A percentile compares a stretch with the other conserved stretches of the same genome.
phyloP scores from a whole-genome alignment of 2,888 invertebrate genomes.

The Platyscelio sp. region DNA sequence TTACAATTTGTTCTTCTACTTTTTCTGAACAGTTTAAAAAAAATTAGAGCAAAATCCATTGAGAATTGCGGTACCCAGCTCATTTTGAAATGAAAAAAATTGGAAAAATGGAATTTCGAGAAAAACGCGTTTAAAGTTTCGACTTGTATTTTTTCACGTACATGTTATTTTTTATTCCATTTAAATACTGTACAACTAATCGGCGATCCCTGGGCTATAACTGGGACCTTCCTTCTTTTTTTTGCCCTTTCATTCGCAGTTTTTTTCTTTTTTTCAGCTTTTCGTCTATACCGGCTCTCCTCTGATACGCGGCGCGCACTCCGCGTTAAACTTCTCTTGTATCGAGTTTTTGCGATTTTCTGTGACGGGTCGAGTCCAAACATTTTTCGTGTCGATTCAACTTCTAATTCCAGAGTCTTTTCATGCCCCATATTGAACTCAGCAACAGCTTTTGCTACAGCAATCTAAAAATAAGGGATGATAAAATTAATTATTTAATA shows the following conservation, averaged over 20 bases:
- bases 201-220: neutral
- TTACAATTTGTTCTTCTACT: no score
- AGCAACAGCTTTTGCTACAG: neutral
- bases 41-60: no score
- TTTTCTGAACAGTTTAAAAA: no score
- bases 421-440: neutral
- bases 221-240: neutral
- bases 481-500: constrained; percentile 9
- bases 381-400: no score
- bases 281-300: constrained; percentile 17
- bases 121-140: constrained; percentile 5
- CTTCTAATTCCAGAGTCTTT: neutral
- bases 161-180: constrained; percentile 20
- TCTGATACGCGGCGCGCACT: no score
- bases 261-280: constrained; percentile 11
- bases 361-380: no score
- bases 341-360: neutral
- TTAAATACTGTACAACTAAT: constrained; percentile 19
- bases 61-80: no score
- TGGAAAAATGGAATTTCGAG: no score
- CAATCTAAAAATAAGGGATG: constrained; percentile 5
- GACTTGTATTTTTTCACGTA: constrained; percentile 18
- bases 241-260: constrained; percentile 1
- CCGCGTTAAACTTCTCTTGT: neutral
- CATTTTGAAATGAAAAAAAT: no score